Base-by-base conservation (phyloP, 2,113 vertebrate genomes). In the Girardinichthys multiradiatus region DNA sequence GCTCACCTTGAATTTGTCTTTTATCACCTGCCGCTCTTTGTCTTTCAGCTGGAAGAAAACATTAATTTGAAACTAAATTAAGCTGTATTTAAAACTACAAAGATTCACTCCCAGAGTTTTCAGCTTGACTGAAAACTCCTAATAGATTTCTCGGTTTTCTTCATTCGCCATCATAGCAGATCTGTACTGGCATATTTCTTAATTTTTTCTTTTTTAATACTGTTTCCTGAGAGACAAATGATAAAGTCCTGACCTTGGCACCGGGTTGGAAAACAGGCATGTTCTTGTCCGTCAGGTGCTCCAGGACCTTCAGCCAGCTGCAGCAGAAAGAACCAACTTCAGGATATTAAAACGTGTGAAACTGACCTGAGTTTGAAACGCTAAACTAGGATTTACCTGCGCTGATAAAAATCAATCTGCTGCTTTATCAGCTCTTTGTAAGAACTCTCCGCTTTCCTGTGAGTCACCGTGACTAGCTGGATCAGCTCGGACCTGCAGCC, bases 1-100 rank as follows among this genome's bases (percentile, higher is more conserved):
- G 13, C 92, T 95, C 83, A 99, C 98, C 97, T 99, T 99, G 84
- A 99, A 99, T 13, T 97, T 96, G 68, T 99, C 98, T 90, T 99
- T 99, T 66, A 99, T 97, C 89, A 96, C 93, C 87, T 99, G 98
- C n/a, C 98, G 95, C 75, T 99, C 98, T 87, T 98, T 99, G 72
- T 99, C 98, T 83, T 96, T 98, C 59, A 99, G 95, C 98, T 99
- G 93, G 17, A 86, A 81, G 83, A 66, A 45, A 82, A 35, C 1
- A 51, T 21, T 21, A 24, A 24, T 5, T 21, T 51, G 17, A 51
- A 51, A n/a, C 48, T 9, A 24, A 8, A 54, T 51, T 10, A n/a
- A 58, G 4, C 64, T 8, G 30, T 17, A 27, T n/a, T 19, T 24
- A 28, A 29, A 17, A 7, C 45, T 13, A 15, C 10, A 69, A 7